These are phyloP conservation scores for Polymixis flavicincta DNA, from an alignment of 2,888 invertebrate species.

Conservation along the genomic window DNA sequence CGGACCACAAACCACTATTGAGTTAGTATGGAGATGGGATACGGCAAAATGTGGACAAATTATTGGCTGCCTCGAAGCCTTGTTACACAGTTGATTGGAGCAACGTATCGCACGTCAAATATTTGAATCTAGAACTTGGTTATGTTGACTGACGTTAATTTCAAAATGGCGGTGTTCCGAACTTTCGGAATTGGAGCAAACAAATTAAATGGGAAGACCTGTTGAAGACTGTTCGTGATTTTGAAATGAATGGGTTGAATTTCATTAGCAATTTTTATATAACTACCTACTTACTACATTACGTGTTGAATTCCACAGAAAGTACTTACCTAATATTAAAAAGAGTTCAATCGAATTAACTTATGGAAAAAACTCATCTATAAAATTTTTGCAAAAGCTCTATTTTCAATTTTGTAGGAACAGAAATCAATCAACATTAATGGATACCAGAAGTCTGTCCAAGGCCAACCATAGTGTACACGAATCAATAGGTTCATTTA, in stretches of 20 bases:
- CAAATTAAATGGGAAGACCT: slow-evolving; percentile 10
- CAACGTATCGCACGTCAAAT: slow-evolving; percentile 39
- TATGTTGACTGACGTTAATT: slow-evolving; percentile 47
- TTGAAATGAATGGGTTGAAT: slow-evolving; percentile 2
- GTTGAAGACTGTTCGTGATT: too few species aligned
- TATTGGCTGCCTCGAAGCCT: slow-evolving; percentile 38
- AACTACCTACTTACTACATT: not conserved
- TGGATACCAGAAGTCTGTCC: slow-evolving; percentile 12
- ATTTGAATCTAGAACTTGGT: slow-evolving; percentile 51
- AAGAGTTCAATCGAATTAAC: slow-evolving; percentile 30
- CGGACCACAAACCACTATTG: slow-evolving; percentile 30
- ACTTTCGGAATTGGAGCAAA: slow-evolving; percentile 30
- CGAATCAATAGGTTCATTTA: slow-evolving; percentile 3
- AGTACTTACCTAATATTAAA: not conserved
- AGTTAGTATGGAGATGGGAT: slow-evolving; percentile 47
- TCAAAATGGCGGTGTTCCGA: slow-evolving; percentile 40
- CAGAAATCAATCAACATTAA: slow-evolving; percentile 41
- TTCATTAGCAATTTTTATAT: not conserved
- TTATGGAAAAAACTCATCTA: slow-evolving; percentile 11
- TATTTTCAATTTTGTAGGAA: slow-evolving; percentile 26
- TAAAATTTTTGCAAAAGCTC: slow-evolving; percentile 9
- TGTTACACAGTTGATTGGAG: slow-evolving; percentile 49
- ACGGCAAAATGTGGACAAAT: slow-evolving; percentile 40
- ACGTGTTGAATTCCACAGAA: not conserved
- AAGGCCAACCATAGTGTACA: not conserved